Base-by-base conservation (phyloP, 2,888 invertebrate genomes). In the Apeira syringaria region DNA sequence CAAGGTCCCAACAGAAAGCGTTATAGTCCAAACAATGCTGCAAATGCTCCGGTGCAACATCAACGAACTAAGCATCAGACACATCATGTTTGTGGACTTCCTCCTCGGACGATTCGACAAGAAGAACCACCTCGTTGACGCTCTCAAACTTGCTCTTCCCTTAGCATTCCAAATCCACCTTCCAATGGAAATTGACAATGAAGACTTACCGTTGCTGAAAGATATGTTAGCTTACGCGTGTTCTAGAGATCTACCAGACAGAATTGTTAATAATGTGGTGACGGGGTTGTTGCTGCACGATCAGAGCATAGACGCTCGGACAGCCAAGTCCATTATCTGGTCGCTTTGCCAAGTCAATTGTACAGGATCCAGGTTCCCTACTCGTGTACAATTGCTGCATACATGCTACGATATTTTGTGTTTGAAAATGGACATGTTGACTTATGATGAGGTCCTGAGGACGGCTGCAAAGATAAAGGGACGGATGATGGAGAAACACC, bases 111-210 rank as follows among this genome's bases (percentile, higher is more conserved):
- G 87, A 44, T 89, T 91, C 32, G 77, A 90, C 25, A 58, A 56
- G 1, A 89, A 85, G 7, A 82, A 82, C 43, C 92, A 94, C 40
- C 73, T 95, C 12, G 88, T 92, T 0, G 92, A 93, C 20, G 94
- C 94, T 0, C 62, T 95, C 2, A 86, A 85, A 58, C 79, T 93
- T 0, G 94, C 94, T 0, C 59, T 95, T 5, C 94, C 94, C 0
- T 69, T 94, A 15, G 92, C 93, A 0, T 94, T 94, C 63, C 92
- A 94, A 76, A 89, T 92, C 4, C 91, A 93, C 47, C 56, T 94
- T 4, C 82, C 88, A 0, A 53, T 81, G 3, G 92, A 94, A 67
- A 60, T 94, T 11, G 92, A 94, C 49, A 76, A 68, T 5, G 77
- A 90, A 12, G 92, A 93, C 56, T 45, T 92, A 3, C 63, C 71